These are phyloP conservation scores for Echinarachnius parma DNA, from an alignment of 53 echinoderm and acorn worm genomes.

Conservation along the genomic window DNA sequence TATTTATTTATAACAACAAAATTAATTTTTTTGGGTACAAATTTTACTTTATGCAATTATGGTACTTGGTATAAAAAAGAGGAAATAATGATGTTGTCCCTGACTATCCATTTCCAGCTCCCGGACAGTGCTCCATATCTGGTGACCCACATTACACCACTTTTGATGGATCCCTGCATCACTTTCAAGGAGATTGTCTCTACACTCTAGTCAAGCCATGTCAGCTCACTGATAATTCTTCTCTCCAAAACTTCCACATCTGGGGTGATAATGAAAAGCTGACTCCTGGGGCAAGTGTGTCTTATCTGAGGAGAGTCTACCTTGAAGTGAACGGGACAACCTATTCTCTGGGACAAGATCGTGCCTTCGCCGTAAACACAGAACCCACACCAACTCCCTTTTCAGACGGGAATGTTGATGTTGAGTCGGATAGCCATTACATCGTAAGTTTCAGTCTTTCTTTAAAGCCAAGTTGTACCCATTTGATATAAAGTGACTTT, in stretches of 20 bases:
- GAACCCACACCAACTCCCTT: no score
- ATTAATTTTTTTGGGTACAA: no score
- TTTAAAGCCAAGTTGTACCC: no score
- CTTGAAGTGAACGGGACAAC: conserved; percentile 13
- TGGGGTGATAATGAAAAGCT: conserved; percentile 23
- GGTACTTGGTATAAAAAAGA: no score
- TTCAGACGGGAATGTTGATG: conserved; percentile 4
- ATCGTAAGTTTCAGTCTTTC: conserved; percentile 20
- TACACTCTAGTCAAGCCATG: conserved; percentile 37
- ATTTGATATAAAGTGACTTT: no score
- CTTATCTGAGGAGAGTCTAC: neutral
- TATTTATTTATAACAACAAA: no score
- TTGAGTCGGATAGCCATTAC: neutral
- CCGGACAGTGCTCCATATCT: conserved; percentile 16
- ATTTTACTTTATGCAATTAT: no score
- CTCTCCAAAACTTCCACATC: conserved; percentile 12
- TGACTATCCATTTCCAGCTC: conserved; percentile 21
- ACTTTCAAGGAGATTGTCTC: conserved; percentile 37
- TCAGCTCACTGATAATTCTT: neutral
- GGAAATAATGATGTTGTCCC: neutral
- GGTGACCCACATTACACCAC: conserved; percentile 51
- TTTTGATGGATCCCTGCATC: conserved; percentile 22
- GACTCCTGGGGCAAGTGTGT: conserved; percentile 12
- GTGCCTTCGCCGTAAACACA: neutral
- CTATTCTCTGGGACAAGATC: conserved; percentile 7